Evolutionary conservation across 2,888 invertebrate genomes (phyloP).

Genomic region (Leucophenga montana): DNA sequence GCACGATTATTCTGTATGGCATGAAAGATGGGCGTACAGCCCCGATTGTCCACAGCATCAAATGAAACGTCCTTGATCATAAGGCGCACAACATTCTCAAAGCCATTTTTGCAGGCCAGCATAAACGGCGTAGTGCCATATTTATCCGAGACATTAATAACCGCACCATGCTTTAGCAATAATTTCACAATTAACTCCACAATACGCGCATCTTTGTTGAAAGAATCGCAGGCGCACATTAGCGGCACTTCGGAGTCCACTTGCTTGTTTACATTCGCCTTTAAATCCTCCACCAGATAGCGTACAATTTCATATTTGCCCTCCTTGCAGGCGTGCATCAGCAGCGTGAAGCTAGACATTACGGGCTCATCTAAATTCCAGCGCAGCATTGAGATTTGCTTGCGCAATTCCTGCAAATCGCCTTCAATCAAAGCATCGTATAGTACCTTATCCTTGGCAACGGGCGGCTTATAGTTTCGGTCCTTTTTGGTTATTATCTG

Average conservation of each 20-base stretch:
- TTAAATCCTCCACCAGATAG: constrained; percentile 54
- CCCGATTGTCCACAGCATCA: constrained; percentile 69
- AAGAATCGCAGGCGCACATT: constrained; percentile 65
- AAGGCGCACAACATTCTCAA: constrained; percentile 56
- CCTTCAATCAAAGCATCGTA: constrained; percentile 55
- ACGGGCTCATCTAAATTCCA: constrained; percentile 53
- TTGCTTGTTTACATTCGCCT: constrained; percentile 64
- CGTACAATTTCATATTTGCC: constrained; percentile 63
- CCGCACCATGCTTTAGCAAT: constrained; percentile 59
- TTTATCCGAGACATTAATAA: constrained; percentile 68
- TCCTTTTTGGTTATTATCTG: constrained; percentile 9
- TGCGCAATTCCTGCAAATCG: constrained; percentile 47
- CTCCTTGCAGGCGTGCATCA: constrained; percentile 61
- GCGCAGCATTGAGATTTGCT: constrained; percentile 49
- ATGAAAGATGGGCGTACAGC: constrained; percentile 69
- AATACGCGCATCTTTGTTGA: constrained; percentile 42
- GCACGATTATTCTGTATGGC: constrained; percentile 70
- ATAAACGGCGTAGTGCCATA: constrained; percentile 71
- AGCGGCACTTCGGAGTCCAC: constrained; percentile 66
- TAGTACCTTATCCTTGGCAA: constrained; percentile 50
- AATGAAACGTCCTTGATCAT: constrained; percentile 63
- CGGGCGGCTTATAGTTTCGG: not conserved
- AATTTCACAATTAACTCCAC: constrained; percentile 59
- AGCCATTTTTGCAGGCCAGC: constrained; percentile 68
- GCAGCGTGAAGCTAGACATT: constrained; percentile 52